phyloP scores from a whole-genome alignment of 2,113 vertebrate species.

The Salvator merianae region DNA sequence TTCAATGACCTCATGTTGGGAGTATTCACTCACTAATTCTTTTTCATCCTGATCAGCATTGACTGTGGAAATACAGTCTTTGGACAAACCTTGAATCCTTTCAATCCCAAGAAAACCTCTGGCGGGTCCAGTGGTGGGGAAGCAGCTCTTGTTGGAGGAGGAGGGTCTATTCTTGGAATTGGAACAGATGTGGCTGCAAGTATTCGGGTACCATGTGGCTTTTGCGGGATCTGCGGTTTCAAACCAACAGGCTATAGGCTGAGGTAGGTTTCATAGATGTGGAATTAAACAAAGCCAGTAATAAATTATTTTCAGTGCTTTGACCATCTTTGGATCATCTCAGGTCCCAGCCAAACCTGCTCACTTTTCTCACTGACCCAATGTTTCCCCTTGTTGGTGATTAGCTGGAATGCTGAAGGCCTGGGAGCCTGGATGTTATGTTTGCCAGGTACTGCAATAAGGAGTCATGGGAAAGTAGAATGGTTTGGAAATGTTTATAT shows the following conservation, averaged over 20 bases:
- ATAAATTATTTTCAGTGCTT: not conserved
- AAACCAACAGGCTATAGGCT: slow-evolving; percentile 74
- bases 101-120: slow-evolving; percentile 56
- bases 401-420: no score
- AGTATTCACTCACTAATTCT: not conserved
- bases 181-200: slow-evolving; percentile 72
- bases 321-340: no score
- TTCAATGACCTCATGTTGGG: not conserved
- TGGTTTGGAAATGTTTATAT: no score
- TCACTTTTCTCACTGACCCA: no score
- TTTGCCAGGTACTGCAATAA: no score
- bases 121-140: slow-evolving; percentile 78
- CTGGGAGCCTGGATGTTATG: no score
- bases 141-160: slow-evolving; percentile 70
- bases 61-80: slow-evolving; percentile 75
- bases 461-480: no score
- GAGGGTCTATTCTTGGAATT: slow-evolving; percentile 76
- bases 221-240: slow-evolving; percentile 78
- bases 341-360: no score
- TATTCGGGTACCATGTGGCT: slow-evolving; percentile 75
- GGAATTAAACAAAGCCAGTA: not conserved
- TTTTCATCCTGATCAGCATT: slow-evolving; percentile 47
- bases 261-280: slow-evolving; percentile 58
- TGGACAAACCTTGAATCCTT: slow-evolving; percentile 59
- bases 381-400: no score